Conservation (phyloP, 2,113 vertebrate genomes). For the Tyto alba region DNA sequence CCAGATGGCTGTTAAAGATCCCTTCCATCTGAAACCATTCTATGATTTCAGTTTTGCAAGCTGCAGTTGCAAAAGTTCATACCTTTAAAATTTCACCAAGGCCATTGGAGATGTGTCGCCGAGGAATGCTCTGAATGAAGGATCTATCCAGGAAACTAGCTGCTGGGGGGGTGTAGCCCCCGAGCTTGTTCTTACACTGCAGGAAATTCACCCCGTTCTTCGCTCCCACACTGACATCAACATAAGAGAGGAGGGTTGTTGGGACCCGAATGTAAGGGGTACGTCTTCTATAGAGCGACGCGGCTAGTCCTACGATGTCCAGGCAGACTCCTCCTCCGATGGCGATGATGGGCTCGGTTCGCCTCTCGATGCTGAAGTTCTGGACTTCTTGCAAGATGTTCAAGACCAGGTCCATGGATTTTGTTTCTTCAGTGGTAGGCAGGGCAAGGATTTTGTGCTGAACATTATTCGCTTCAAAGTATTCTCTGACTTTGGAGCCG, state of each 20-base stretch:
- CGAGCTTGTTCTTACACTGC: slow-evolving; percentile 83
- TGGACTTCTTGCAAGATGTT: slow-evolving; percentile 80
- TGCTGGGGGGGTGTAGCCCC: slow-evolving; percentile 74
- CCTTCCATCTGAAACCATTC: neutral
- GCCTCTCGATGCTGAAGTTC: slow-evolving; percentile 75
- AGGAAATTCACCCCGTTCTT: slow-evolving; percentile 84
- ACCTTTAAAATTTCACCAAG: slow-evolving; percentile 85
- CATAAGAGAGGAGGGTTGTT: slow-evolving; percentile 80
- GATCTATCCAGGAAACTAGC: slow-evolving; percentile 79
- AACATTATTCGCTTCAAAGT: slow-evolving; percentile 73
- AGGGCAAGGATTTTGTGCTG: slow-evolving; percentile 74
- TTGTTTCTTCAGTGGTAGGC: slow-evolving; percentile 79
- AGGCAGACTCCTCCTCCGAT: slow-evolving; percentile 81
- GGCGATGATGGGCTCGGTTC: slow-evolving; percentile 78
- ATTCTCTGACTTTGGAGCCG: slow-evolving; percentile 63
- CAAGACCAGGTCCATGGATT: slow-evolving; percentile 79
- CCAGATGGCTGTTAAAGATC: neutral
- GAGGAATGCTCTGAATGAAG: slow-evolving; percentile 76
- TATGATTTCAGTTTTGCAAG: neutral
- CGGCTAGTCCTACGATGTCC: slow-evolving; percentile 79
- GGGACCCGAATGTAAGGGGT: slow-evolving; percentile 82
- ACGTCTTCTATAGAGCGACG: slow-evolving; percentile 77
- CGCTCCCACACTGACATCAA: slow-evolving; percentile 79
- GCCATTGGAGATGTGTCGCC: slow-evolving; percentile 80
- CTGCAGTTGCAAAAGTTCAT: neutral